These are phyloP conservation scores for Pyrochroa serraticornis DNA, from an alignment of 2,888 invertebrate genomes.

Conservation along the genomic window DNA sequence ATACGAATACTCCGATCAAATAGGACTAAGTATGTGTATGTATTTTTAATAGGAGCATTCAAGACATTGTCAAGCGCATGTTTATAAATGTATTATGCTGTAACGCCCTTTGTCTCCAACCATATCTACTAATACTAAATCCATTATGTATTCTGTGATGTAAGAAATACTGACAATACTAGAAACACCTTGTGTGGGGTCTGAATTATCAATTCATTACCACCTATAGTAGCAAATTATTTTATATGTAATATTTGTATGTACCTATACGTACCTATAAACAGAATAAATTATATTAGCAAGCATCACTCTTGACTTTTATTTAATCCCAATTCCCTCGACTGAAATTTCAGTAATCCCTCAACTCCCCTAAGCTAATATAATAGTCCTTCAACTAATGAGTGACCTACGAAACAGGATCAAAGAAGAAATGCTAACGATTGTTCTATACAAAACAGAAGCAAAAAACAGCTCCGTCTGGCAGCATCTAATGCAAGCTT, in stretches of 20 bases:
- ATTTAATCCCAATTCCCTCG: too few species aligned
- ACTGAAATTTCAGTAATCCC: too few species aligned
- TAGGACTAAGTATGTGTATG: constrained; percentile 25
- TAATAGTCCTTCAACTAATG: too few species aligned
- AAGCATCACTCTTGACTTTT: constrained; percentile 34
- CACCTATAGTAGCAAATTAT: constrained; percentile 41
- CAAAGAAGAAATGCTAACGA: too few species aligned
- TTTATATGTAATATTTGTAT: constrained; percentile 55
- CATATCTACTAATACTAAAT: constrained; percentile 21
- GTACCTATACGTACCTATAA: constrained; percentile 47
- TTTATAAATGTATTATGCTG: constrained; percentile 30
- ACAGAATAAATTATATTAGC: constrained; percentile 48
- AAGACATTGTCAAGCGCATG: constrained; percentile 28
- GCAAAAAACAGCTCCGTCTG: too few species aligned
- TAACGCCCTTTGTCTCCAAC: constrained; percentile 26
- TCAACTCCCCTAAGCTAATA: too few species aligned
- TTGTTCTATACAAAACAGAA: too few species aligned
- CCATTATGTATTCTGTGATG: constrained; percentile 48
- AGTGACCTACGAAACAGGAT: too few species aligned
- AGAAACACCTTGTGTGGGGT: constrained; percentile 46
- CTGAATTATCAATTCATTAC: constrained; percentile 36
- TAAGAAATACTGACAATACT: constrained; percentile 51
- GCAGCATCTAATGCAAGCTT: too few species aligned
- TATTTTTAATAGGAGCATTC: constrained; percentile 31
- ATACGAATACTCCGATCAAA: constrained; percentile 40